Evolutionary conservation across 2,113 vertebrate genomes (phyloP).

Genomic region (Macquaria ambigua): DNA sequence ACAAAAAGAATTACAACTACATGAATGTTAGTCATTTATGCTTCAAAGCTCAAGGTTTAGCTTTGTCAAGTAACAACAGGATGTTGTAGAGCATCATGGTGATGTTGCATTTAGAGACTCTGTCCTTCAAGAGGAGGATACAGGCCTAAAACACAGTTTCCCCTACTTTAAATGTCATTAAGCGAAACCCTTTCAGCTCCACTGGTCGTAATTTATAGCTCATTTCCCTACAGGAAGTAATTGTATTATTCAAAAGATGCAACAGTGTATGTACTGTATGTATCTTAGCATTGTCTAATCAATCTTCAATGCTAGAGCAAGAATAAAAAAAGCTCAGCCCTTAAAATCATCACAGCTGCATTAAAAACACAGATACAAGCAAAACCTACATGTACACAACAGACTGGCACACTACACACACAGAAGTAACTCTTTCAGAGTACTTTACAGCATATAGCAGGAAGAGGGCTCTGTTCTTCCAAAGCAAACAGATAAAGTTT

Average conservation of each 20-base stretch:
- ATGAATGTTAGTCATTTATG: neutral
- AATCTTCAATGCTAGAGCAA: no score
- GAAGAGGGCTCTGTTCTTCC: conserved; percentile 5
- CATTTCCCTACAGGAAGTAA: neutral
- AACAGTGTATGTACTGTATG: neutral
- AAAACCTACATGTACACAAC: neutral
- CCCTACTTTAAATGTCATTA: conserved; percentile 3
- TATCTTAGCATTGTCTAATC: neutral
- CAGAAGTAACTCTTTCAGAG: neutral
- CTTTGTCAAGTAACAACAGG: conserved; percentile 25
- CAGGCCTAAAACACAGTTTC: neutral
- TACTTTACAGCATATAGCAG: neutral
- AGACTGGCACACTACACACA: neutral
- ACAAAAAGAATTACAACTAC: neutral
- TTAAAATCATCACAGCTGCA: neutral
- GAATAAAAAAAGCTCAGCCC: no score
- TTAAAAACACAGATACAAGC: neutral
- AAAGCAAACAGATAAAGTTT: neutral
- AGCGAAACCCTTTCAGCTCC: neutral
- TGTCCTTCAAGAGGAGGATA: conserved; percentile 12
- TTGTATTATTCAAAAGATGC: neutral
- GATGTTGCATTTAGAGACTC: neutral
- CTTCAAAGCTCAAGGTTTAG: neutral
- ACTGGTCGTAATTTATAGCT: neutral
- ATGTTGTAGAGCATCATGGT: conserved; percentile 26